Base-by-base conservation (phyloP, 2,888 invertebrate species). In the Bhutanitis thaidina region DNA sequence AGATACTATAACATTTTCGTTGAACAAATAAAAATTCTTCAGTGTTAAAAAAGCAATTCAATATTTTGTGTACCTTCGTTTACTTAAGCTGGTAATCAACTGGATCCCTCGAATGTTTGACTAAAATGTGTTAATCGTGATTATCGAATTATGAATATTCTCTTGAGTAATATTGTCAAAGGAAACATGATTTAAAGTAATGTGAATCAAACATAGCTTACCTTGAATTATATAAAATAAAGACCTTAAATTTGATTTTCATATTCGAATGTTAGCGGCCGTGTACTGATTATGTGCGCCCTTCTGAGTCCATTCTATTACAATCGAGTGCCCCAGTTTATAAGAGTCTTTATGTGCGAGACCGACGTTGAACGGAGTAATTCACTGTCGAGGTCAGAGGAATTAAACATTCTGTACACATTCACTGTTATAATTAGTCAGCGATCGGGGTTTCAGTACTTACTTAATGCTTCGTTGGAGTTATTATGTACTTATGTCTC, bases 401-500 rank as follows among this genome's bases (percentile, higher is more conserved):
- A 34, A 39, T 44, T 39, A 50, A 45, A 35, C 39, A 45, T 40
- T 50, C 44, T 32, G 29, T 35, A 1, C 39, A 35, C 43, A 43
- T 40, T 40, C 34, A 35, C 27, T 44, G 43, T 34, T 34, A 45
- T 40, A 50, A 50, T 50, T 38, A 44, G 35, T 29, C 36, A 27
- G 39, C 36, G 27, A 43, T 35, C 35, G 34, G 44, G 43, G 40
- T 47, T 41, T 36, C 25, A 54, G 48, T 49, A 50, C 52, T 49
- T n/a, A n/a, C 46, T 49, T 35, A 37, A 53, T 38, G 38, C 43
- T 35, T 49, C 43, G 46, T 40, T 40, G 27, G 14, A 38, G 25
- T 43, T 29, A 27, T 43, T 49, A 43, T 49, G 53, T 51, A 7
- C 44, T 40, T 48, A 10, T 8, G 56, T 49, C 44, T 61, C 49